Evolutionary conservation across 1,140 invertebrate species (phyloP), one percentile per base, ranked within the genome.

Genomic region (Lepidurus couesii): DNA sequence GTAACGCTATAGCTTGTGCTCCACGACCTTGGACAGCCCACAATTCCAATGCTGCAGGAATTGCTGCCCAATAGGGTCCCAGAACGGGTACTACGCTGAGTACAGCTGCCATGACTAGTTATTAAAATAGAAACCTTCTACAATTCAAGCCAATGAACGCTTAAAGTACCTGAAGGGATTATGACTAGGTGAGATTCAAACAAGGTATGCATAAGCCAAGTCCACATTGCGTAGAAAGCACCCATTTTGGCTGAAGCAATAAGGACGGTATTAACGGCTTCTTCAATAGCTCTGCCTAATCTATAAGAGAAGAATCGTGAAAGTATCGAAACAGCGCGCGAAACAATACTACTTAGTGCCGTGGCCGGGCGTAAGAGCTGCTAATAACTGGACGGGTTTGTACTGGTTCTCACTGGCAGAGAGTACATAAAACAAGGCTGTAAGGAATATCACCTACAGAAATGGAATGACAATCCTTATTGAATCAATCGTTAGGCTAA

Each of bases 161-260:
- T 75, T 7, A 42, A 24, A 21, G n/a, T 16, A 93, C 92, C 91
- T 83, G 96, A 93, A 2, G 97, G 97, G 80, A 99, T 89, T 84
- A 98, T 98, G 24, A 98, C 93, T 80, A 99, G 93, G 84, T 96
- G 94, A 0, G 97, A 92, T 81, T 93, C 92, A 85, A 99, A 99
- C 2, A 99, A 84, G 81, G 95, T 96, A 83, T 99, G 97, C 75
- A 97, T 93, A 44, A 99, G 90, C 95, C 97, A 99, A 0, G 97
- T 99, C 90, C 97, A 99, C 78, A 99, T 86, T 0, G 96, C 97
- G 84, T 99, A 98, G 86, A 99, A 99, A 0, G 93, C 88, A 5
- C 95, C 93, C 89, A 99, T 95, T 87, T 99, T 99, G 80, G 98
- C 93, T 1, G 96, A 97, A 0, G 96, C 96, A 73, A 93, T 90